Evolutionary conservation across 2,888 invertebrate genomes (phyloP).

Genomic region (Dryobotodes eremita): DNA sequence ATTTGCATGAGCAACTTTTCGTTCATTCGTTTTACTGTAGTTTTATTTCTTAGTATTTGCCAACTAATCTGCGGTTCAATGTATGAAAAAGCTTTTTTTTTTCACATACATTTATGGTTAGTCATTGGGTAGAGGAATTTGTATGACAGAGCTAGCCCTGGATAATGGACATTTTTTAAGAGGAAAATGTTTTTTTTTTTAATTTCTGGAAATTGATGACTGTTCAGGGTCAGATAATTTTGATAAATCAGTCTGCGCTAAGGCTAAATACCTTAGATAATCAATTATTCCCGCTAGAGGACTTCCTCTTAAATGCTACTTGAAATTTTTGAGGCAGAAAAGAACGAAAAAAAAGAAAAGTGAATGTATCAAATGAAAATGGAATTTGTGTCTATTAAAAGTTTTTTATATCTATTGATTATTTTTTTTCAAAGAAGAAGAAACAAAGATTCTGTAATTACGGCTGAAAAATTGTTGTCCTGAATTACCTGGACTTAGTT

Average conservation of each 20-base stretch:
- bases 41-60: conserved; percentile 41
- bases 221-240: not conserved
- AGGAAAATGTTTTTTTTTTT: conserved; percentile 28
- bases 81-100: not conserved
- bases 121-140: conserved; percentile 50
- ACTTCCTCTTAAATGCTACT: conserved; percentile 1
- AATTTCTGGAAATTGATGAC: conserved; percentile 14
- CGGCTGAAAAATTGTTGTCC: not conserved
- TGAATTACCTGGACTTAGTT: not conserved
- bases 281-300: not conserved
- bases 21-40: conserved; percentile 1
- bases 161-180: not conserved
- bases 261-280: not conserved
- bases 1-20: conserved; percentile 17
- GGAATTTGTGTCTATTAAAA: not conserved
- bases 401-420: no score
- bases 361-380: not conserved
- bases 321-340: not conserved
- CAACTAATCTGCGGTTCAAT: conserved; percentile 22
- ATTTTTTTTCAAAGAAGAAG: no score
- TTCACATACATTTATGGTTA: conserved; percentile 11
- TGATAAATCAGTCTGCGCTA: conserved; percentile 8
- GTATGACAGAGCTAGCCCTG: conserved; percentile 17
- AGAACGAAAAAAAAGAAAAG: not conserved
- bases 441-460: not conserved